Conservation (phyloP, 2,113 vertebrate genomes). For the Rutilus rutilus region DNA sequence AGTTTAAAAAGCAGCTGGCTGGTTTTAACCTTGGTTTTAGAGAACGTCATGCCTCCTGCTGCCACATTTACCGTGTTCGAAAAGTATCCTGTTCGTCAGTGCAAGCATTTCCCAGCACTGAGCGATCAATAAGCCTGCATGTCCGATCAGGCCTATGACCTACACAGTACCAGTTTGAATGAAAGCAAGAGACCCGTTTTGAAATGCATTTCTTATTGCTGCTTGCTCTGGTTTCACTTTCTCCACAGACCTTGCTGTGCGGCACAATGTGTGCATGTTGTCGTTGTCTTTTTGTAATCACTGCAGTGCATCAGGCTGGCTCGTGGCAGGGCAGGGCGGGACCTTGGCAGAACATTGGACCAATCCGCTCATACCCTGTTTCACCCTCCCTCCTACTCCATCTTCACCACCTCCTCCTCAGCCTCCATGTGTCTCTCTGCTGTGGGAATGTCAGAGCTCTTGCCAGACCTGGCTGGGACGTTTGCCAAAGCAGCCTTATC, state of each 20-base stretch:
- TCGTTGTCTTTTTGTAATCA: slow-evolving; percentile 67
- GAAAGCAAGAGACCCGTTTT: slow-evolving; percentile 30
- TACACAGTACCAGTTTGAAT: slow-evolving; percentile 34
- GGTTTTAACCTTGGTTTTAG: slow-evolving; percentile 50
- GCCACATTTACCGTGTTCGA: slow-evolving; percentile 36
- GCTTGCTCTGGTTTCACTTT: slow-evolving; percentile 45
- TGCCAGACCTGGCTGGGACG: slow-evolving; percentile 48
- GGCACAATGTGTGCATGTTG: not conserved
- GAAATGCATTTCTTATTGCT: slow-evolving; percentile 31
- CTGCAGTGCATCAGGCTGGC: slow-evolving; percentile 67
- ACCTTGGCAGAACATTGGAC: slow-evolving; percentile 70
- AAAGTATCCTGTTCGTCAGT: slow-evolving; percentile 58
- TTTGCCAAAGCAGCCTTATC: slow-evolving; percentile 66
- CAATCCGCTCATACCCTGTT: slow-evolving; percentile 71
- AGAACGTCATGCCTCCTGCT: not conserved
- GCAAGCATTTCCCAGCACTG: slow-evolving; percentile 52
- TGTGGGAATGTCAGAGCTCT: slow-evolving; percentile 61
- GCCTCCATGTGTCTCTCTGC: slow-evolving; percentile 35
- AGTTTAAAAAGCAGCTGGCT: slow-evolving; percentile 41
- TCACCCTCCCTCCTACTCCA: slow-evolving; percentile 58
- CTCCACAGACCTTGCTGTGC: slow-evolving; percentile 6
- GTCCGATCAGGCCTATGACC: slow-evolving; percentile 51
- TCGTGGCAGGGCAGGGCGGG: slow-evolving; percentile 68
- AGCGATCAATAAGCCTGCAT: slow-evolving; percentile 51
- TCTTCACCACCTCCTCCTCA: slow-evolving; percentile 58